Evolutionary conservation across 2,113 vertebrate species (phyloP).

Genomic region (Forbesichthys agassizii): DNA sequence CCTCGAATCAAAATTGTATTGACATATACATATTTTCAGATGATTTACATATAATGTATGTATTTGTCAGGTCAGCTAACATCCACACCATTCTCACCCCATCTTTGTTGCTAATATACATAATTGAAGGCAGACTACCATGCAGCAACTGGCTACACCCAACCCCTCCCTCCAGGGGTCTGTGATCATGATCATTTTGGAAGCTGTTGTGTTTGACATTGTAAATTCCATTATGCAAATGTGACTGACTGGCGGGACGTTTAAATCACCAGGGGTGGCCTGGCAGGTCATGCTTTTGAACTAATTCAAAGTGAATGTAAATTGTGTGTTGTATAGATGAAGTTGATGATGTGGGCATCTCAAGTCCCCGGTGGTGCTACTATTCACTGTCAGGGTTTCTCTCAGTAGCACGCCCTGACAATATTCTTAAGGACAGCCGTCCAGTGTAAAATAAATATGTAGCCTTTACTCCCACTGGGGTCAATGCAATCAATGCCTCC

Average conservation of each 20-base stretch:
- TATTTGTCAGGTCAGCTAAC: background rate
- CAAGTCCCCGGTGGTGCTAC: constrained; percentile 12
- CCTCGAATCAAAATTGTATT: too few relatives aligned
- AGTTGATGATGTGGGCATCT: constrained; percentile 41
- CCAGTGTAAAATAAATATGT: constrained; percentile 67
- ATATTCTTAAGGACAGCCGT: constrained; percentile 60
- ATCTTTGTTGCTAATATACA: background rate
- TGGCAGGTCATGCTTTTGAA: constrained; percentile 49
- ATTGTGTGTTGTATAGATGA: constrained; percentile 23
- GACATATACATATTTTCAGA: too few relatives aligned
- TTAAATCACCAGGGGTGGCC: constrained; percentile 38
- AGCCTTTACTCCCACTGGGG: constrained; percentile 51
- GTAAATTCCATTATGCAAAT: constrained; percentile 69
- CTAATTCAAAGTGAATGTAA: constrained; percentile 50
- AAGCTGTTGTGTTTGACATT: constrained; percentile 44
- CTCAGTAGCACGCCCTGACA: constrained; percentile 38
- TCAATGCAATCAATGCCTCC: constrained; percentile 66
- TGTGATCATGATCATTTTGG: constrained; percentile 20
- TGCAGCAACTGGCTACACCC: constrained; percentile 15
- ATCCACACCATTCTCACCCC: too few relatives aligned
- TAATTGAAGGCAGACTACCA: background rate
- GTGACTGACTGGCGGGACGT: constrained; percentile 37
- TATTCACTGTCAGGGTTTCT: constrained; percentile 33
- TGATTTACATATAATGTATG: background rate
- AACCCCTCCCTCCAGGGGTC: constrained; percentile 31